A percentile compares a stretch with the other conserved stretches of the same genome.
These are phyloP conservation scores for Centroberyx gerrardi DNA, from an alignment of 2,797 vertebrate species.

Conservation along the genomic window DNA sequence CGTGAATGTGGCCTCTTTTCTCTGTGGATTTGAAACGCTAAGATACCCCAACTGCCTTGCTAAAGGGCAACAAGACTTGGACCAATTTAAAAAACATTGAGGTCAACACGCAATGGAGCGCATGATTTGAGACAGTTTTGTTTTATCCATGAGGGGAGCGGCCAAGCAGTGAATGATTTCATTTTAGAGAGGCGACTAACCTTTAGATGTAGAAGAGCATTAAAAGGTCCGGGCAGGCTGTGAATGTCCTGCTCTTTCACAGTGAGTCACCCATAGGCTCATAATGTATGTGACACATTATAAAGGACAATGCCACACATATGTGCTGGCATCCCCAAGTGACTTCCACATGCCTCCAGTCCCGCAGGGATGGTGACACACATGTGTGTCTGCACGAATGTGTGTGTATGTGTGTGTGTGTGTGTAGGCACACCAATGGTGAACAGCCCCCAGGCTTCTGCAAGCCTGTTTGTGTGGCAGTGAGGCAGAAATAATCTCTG, in stretches of 20 bases:
- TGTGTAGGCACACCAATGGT: conserved; percentile 43
- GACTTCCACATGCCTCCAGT: conserved; percentile 65
- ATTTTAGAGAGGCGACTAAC: conserved; percentile 53
- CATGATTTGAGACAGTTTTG: conserved; percentile 50
- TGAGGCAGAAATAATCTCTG: conserved; percentile 79
- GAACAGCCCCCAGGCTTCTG: conserved; percentile 72
- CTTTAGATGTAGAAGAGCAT: conserved; percentile 37
- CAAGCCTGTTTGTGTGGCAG: conserved; percentile 81
- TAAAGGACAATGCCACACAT: conserved; percentile 71
- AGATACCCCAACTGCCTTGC: conserved; percentile 34
- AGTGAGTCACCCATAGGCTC: conserved; percentile 33
- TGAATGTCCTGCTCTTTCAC: conserved; percentile 6
- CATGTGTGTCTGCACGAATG: conserved; percentile 38
- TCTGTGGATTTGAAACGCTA: conserved; percentile 23
- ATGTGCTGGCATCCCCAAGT: conserved; percentile 67
- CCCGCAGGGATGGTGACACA: conserved; percentile 56
- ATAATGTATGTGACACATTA: conserved; percentile 51
- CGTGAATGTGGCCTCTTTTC: background rate
- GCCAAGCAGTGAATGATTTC: conserved; percentile 54
- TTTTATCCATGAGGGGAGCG: conserved; percentile 40
- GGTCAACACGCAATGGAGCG: conserved; percentile 44
- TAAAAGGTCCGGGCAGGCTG: background rate
- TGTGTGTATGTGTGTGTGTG: conserved; percentile 36
- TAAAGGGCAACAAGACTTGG: conserved; percentile 45
- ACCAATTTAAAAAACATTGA: conserved; percentile 42